Evolutionary conservation across 2,797 vertebrate genomes (phyloP).

Genomic region (Urophycis tenuis): DNA sequence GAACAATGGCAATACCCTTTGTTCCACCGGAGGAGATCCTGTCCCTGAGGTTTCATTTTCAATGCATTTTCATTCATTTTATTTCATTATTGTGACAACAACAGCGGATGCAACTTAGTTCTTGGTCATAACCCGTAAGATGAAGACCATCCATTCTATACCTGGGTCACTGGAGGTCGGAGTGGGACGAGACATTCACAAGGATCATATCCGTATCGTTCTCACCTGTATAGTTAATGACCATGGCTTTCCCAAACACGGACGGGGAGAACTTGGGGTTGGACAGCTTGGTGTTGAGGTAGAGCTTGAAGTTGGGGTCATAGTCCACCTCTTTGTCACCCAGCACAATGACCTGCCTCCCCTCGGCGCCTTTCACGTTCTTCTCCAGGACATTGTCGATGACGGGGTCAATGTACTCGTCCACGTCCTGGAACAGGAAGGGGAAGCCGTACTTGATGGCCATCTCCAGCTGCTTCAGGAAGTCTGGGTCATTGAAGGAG

Average conservation of each 20-base stretch:
- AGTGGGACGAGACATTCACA: background rate
- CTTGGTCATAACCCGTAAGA: background rate
- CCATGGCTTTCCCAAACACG: constrained; percentile 93
- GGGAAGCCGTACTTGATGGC: constrained; percentile 91
- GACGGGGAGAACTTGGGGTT: constrained; percentile 91
- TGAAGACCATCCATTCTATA: background rate
- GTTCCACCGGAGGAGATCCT: too few relatives aligned
- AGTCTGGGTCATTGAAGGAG: constrained; percentile 93
- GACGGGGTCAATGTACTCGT: constrained; percentile 94
- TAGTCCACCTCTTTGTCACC: constrained; percentile 97
- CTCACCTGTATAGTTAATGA: constrained; percentile 96
- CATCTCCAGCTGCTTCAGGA: constrained; percentile 90
- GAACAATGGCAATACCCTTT: too few relatives aligned
- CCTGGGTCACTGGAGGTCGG: background rate
- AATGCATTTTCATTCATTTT: too few relatives aligned
- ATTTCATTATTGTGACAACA: background rate
- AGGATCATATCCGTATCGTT: background rate
- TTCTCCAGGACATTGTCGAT: constrained; percentile 92
- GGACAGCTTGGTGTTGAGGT: constrained; percentile 89
- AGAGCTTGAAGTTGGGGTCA: constrained; percentile 87
- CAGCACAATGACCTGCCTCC: constrained; percentile 80
- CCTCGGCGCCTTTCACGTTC: constrained; percentile 80
- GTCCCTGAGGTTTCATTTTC: too few relatives aligned
- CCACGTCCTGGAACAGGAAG: constrained; percentile 90
- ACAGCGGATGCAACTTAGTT: background rate